A percentile compares a stretch with the other conserved stretches of the same genome.
These are phyloP conservation scores for Botrylloides violaceus DNA, from an alignment of 23 tunicate genomes.

Conservation along the genomic window DNA sequence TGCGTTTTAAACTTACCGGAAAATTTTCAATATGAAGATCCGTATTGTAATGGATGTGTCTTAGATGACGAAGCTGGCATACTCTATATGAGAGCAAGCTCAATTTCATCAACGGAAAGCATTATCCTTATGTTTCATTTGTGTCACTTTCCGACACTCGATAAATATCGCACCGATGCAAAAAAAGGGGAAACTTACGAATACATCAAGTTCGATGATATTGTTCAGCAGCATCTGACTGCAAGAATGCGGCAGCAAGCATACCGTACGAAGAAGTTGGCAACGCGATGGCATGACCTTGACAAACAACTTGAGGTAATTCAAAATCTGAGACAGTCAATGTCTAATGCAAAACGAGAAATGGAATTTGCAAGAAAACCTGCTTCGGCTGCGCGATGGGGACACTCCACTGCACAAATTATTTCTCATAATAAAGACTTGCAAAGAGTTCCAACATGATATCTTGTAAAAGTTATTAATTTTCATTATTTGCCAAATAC, in stretches of 20 bases:
- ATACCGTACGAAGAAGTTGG: slow-evolving; percentile 18
- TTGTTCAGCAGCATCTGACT: slow-evolving; percentile 38
- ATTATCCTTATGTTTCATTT: slow-evolving; percentile 24
- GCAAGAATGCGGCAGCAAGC: slow-evolving; percentile 32
- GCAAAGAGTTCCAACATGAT: background rate
- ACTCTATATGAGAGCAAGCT: slow-evolving; percentile 25
- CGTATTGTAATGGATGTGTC: background rate
- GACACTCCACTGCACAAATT: slow-evolving; percentile 23
- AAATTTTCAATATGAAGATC: slow-evolving; percentile 11
- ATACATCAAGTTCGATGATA: slow-evolving; percentile 24
- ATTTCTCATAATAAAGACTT: slow-evolving; percentile 42
- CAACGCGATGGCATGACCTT: slow-evolving; percentile 41
- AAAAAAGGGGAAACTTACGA: slow-evolving; percentile 1
- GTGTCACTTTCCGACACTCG: slow-evolving; percentile 33
- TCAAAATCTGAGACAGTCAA: slow-evolving; percentile 17
- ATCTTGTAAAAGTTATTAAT: too few species aligned
- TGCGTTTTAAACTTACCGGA: slow-evolving; percentile 38
- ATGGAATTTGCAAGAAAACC: slow-evolving; percentile 15
- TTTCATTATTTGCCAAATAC: too few species aligned
- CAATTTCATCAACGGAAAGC: slow-evolving; percentile 46
- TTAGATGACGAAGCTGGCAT: slow-evolving; percentile 6
- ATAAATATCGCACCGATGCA: background rate
- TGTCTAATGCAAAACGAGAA: slow-evolving; percentile 8
- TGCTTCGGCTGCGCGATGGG: slow-evolving; percentile 33
- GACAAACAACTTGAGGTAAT: slow-evolving; percentile 42